These are phyloP conservation scores for Dasypolia templi DNA, from an alignment of 2,888 invertebrate genomes.

Conservation along the genomic window DNA sequence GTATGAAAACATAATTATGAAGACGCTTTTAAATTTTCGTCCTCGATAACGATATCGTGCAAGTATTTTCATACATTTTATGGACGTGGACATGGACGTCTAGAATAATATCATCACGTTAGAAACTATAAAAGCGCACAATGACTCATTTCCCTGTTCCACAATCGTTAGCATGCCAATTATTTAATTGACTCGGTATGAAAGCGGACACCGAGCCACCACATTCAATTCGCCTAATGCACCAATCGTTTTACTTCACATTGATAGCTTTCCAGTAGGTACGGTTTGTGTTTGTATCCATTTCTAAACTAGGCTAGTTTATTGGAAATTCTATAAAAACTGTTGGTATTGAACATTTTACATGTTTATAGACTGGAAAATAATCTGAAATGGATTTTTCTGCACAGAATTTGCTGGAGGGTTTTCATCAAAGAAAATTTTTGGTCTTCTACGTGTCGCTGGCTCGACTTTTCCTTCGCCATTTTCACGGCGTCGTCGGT, in stretches of 20 bases:
- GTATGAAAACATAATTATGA: no score
- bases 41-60: background rate
- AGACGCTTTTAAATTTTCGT: background rate
- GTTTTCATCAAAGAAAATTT: background rate
- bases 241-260: slow-evolving; percentile 51
- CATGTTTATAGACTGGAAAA: slow-evolving; percentile 35
- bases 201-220: slow-evolving; percentile 48
- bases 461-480: no score
- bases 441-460: no score
- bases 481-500: no score
- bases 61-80: background rate
- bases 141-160: background rate
- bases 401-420: background rate
- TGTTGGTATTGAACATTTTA: slow-evolving; percentile 39
- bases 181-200: slow-evolving; percentile 56
- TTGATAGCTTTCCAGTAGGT: slow-evolving; percentile 47
- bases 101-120: background rate
- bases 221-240: slow-evolving; percentile 64
- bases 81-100: background rate
- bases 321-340: slow-evolving; percentile 41
- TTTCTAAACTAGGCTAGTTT: slow-evolving; percentile 42
- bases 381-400: slow-evolving; percentile 20
- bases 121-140: background rate
- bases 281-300: slow-evolving; percentile 37
- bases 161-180: slow-evolving; percentile 34